phyloP scores from a whole-genome alignment of 2,113 vertebrate species.

The Sporophila hypoxantha region DNA sequence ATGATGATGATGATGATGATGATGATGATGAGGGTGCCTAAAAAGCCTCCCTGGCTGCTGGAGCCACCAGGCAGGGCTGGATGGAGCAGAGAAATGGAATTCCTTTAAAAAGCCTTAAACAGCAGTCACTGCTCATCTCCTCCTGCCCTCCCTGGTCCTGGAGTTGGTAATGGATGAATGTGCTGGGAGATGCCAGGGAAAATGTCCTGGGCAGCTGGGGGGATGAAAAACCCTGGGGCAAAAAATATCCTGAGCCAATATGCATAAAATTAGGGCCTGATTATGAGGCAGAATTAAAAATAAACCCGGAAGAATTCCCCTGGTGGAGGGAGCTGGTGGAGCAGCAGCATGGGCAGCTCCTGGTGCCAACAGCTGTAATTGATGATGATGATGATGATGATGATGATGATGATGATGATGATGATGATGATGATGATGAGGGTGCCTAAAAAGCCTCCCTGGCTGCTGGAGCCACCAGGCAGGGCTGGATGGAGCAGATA shows the following conservation, averaged over 20 bases:
- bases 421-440: background rate
- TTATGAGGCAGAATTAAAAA: too few relatives aligned
- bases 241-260: too few relatives aligned
- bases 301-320: too few relatives aligned
- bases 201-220: background rate
- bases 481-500: background rate
- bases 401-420: background rate
- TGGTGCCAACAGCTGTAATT: background rate
- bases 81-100: background rate
- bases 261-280: too few relatives aligned
- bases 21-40: background rate
- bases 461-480: background rate
- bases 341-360: background rate
- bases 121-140: background rate
- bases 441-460: background rate
- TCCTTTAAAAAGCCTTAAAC: background rate
- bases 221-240: background rate
- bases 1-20: background rate
- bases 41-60: background rate
- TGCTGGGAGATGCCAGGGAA: background rate
- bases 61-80: background rate
- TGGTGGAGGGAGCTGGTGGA: too few relatives aligned
- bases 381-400: background rate
- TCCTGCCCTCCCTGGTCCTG: background rate
- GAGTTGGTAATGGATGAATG: background rate